These are phyloP conservation scores for Grammatotria lemairii DNA, from an alignment of 2,113 vertebrate species.

Conservation along the genomic window DNA sequence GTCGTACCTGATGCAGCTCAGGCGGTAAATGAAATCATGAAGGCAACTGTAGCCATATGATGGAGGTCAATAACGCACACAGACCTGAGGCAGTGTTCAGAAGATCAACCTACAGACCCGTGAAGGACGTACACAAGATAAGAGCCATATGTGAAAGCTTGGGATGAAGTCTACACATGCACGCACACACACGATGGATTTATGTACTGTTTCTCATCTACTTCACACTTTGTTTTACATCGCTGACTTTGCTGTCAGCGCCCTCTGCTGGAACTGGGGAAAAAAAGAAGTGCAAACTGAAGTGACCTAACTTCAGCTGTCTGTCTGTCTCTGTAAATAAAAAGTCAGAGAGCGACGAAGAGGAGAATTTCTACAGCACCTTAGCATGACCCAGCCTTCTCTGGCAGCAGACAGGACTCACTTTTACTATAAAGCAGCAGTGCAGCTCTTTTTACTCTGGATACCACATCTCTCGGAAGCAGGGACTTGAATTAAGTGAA, in stretches of 20 bases:
- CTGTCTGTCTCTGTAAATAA: constrained; percentile 6
- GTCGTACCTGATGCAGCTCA: background rate
- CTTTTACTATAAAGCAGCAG: constrained; percentile 4
- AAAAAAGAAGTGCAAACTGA: background rate
- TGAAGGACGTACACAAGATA: background rate
- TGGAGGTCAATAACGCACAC: background rate
- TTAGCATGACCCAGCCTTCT: constrained; percentile 14
- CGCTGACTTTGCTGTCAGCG: background rate
- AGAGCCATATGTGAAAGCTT: constrained; percentile 19
- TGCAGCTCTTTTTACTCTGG: constrained; percentile 53
- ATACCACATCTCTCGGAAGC: background rate
- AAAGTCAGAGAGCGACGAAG: background rate
- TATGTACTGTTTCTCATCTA: background rate
- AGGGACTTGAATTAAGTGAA: background rate
- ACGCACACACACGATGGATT: background rate
- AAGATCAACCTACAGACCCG: background rate
- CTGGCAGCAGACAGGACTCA: background rate
- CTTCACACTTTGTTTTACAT: background rate
- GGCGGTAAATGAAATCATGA: background rate
- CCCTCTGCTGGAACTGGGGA: constrained; percentile 3
- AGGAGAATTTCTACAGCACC: constrained; percentile 35
- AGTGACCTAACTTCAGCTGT: background rate
- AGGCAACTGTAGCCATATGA: background rate
- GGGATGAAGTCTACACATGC: background rate
- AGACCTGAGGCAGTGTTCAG: background rate